Percentiles rank a stretch among this genome's conserved stretches.
Conservation (phyloP, 1,140 invertebrate genomes). For the Neodiprion pinetum region DNA sequence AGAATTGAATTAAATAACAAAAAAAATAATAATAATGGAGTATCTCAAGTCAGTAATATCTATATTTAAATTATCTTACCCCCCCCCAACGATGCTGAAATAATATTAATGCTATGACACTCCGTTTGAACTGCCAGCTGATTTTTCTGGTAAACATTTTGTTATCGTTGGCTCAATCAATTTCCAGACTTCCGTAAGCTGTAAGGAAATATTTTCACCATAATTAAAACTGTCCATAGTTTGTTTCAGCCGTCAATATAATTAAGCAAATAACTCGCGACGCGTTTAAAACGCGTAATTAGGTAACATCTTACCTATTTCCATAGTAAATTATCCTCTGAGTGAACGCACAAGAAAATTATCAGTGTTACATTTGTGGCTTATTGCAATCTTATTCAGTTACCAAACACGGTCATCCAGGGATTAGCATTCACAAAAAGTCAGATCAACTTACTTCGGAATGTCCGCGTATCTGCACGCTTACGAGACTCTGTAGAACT, state of each 20-base stretch:
- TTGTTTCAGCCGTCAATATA: constrained; percentile 11
- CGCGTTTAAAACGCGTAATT: too few relatives aligned
- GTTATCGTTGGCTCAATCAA: constrained; percentile 64
- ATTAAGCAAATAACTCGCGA: neutral
- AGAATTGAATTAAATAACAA: too few relatives aligned
- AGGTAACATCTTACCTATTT: too few relatives aligned
- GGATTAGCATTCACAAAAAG: too few relatives aligned
- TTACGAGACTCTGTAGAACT: constrained; percentile 68
- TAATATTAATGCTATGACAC: constrained; percentile 33
- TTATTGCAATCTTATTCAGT: too few relatives aligned
- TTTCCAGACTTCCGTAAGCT: constrained; percentile 68
- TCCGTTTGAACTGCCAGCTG: constrained; percentile 52
- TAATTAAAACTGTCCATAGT: neutral
- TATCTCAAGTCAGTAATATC: neutral
- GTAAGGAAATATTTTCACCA: constrained; percentile 30
- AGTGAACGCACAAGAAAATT: too few relatives aligned
- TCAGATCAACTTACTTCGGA: constrained; percentile 63
- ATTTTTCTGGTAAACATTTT: constrained; percentile 64
- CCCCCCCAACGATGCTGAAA: neutral
- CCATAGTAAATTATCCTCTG: too few relatives aligned
- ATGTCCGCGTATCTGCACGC: constrained; percentile 68
- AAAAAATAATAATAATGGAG: too few relatives aligned
- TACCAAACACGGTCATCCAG: too few relatives aligned
- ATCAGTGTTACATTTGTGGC: too few relatives aligned
- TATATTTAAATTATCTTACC: neutral